These are phyloP conservation scores for Ia io DNA, from an alignment of 2,113 vertebrate genomes.

Conservation along the genomic window DNA sequence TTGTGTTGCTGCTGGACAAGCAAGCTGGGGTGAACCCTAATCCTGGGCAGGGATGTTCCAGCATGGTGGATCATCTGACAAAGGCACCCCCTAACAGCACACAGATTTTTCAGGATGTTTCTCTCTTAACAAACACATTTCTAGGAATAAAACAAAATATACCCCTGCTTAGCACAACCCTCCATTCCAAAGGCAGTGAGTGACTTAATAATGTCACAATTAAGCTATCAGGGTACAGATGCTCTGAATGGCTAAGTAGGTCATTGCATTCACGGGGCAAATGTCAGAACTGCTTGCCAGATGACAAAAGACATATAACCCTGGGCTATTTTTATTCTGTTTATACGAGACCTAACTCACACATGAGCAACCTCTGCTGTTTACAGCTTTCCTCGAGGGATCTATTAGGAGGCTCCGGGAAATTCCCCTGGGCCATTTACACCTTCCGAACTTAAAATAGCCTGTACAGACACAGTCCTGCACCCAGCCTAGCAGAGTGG, in stretches of 20 bases:
- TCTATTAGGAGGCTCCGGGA: conserved; percentile 37
- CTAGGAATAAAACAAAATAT: conserved; percentile 47
- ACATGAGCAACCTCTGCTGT: conserved; percentile 13
- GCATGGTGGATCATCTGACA: not conserved
- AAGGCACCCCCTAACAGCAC: not conserved
- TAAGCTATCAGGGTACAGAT: conserved; percentile 34
- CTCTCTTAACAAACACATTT: conserved; percentile 50
- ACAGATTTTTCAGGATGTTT: conserved; percentile 41
- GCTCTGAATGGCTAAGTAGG: conserved; percentile 62
- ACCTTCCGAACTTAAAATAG: conserved; percentile 40
- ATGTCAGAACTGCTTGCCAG: conserved; percentile 47
- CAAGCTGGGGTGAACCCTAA: not conserved
- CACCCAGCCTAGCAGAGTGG: not conserved
- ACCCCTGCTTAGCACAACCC: not conserved
- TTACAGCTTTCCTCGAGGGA: conserved; percentile 30
- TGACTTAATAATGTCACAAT: not conserved
- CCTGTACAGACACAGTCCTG: not conserved
- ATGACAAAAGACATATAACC: conserved; percentile 30
- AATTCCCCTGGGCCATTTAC: conserved; percentile 25
- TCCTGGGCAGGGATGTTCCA: not conserved
- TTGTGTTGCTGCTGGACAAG: not conserved
- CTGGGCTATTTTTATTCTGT: conserved; percentile 27
- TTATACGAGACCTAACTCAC: not conserved
- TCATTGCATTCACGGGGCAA: conserved; percentile 49
- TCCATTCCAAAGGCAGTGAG: not conserved